Percentiles rank a stretch among this genome's conserved stretches.
These are phyloP conservation scores for Phymorhynchus buccinoides DNA, from an alignment of 1,140 invertebrate genomes.

Conservation along the genomic window DNA sequence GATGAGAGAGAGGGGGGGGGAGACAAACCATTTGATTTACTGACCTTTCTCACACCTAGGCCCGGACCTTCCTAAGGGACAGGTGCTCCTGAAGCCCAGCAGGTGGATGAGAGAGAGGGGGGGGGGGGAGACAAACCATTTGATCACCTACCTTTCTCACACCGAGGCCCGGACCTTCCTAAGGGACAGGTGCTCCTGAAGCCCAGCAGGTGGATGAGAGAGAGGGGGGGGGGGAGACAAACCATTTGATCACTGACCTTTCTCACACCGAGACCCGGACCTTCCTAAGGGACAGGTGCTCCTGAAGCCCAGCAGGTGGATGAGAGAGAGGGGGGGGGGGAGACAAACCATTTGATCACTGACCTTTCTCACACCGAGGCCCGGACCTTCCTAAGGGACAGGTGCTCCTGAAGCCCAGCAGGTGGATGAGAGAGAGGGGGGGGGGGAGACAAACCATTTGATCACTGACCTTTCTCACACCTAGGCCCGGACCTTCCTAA, in stretches of 20 bases:
- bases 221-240: no score
- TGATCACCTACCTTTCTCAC: slow-evolving; percentile 79
- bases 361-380: slow-evolving; percentile 78
- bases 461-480: slow-evolving; percentile 78
- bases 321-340: no score
- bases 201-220: slow-evolving; percentile 77
- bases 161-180: slow-evolving; percentile 75
- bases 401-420: slow-evolving; percentile 78
- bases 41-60: slow-evolving; percentile 78
- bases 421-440: no score
- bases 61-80: slow-evolving; percentile 75
- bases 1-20: no score
- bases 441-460: no score
- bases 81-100: slow-evolving; percentile 78
- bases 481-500: slow-evolving; percentile 75
- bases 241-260: no score
- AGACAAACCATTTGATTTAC: no score
- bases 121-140: no score
- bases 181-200: slow-evolving; percentile 78
- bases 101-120: no score
- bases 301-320: slow-evolving; percentile 79
- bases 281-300: slow-evolving; percentile 76
- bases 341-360: no score
- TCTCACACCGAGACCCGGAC: slow-evolving; percentile 77
- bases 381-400: slow-evolving; percentile 75